phyloP scores from a whole-genome alignment of 2,113 vertebrate genomes.

The Dolichallabes microphthalmus region DNA sequence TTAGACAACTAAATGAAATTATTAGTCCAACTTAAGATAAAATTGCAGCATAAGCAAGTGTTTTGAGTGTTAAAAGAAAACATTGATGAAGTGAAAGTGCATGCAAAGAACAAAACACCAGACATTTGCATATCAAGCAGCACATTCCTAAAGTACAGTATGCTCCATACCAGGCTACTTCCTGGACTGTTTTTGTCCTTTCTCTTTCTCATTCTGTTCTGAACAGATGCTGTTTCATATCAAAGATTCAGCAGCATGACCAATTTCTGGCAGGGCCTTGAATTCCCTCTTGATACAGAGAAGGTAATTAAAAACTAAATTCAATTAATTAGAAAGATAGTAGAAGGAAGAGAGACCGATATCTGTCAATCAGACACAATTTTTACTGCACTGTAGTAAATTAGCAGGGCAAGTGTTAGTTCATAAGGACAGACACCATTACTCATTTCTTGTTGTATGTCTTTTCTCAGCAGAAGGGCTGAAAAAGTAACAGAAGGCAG shows the following conservation, averaged over 20 bases:
- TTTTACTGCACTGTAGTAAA: slow-evolving; percentile 5
- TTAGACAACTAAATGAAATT: not conserved
- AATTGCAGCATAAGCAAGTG: not conserved
- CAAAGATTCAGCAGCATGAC: slow-evolving; percentile 14
- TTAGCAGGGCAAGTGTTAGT: not conserved
- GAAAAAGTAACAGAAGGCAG: slow-evolving; percentile 38
- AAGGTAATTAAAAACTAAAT: slow-evolving; percentile 35
- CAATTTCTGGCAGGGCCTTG: not conserved
- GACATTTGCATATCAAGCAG: not conserved
- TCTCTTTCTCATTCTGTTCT: not conserved
- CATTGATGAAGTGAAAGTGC: not conserved
- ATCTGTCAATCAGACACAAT: slow-evolving; percentile 24
- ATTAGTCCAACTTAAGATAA: not conserved
- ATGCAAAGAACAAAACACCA: not conserved
- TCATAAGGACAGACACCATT: not conserved
- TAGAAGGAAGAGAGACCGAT: slow-evolving; percentile 21
- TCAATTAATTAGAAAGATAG: slow-evolving; percentile 35
- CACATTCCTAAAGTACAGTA: not conserved
- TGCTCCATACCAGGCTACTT: not conserved
- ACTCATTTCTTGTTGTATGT: slow-evolving; percentile 17
- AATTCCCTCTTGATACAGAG: slow-evolving; percentile 14
- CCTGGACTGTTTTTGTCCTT: not conserved
- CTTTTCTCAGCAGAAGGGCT: slow-evolving; percentile 14
- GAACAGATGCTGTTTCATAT: slow-evolving; percentile 12
- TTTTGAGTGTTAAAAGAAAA: not conserved